These are phyloP conservation scores for Schizaphis graminum DNA, from an alignment of 2,888 invertebrate genomes.

Conservation along the genomic window DNA sequence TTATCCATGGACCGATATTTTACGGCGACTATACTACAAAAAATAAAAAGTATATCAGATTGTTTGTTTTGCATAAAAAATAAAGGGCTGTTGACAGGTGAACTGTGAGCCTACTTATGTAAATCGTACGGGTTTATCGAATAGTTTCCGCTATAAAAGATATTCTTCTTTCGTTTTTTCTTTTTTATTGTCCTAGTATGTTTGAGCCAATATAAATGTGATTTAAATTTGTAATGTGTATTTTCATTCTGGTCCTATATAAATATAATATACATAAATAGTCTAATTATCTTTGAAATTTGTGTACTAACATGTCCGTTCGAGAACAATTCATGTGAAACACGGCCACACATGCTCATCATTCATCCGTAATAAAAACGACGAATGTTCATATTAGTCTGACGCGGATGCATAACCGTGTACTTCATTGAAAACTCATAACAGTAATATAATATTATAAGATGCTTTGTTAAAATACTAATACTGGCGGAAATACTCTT, in stretches of 20 bases:
- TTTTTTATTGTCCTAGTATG: not conserved
- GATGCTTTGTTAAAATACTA: not conserved
- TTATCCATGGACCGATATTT: not conserved
- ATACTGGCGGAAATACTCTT: not conserved
- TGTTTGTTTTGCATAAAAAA: conserved; percentile 10
- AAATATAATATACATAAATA: too few species aligned
- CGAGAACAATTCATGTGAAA: not conserved
- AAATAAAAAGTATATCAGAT: not conserved
- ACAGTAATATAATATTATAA: not conserved
- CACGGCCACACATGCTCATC: not conserved
- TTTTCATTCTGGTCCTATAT: not conserved
- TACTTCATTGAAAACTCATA: not conserved
- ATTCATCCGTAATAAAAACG: not conserved
- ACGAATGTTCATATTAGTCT: not conserved
- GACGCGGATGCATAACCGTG: not conserved
- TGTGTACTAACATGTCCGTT: not conserved
- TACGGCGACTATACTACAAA: not conserved
- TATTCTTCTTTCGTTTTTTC: not conserved
- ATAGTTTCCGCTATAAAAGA: conserved; percentile 15
- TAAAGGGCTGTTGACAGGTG: not conserved
- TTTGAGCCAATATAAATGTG: conserved; percentile 12
- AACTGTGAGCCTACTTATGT: conserved; percentile 14
- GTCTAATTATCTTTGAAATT: too few species aligned
- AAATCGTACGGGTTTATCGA: conserved; percentile 34
- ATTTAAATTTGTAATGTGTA: not conserved